Evolutionary conservation across 2,113 vertebrate genomes (phyloP), one percentile per base, ranked within the genome.

Genomic region (Oncorhynchus gorbuscha): DNA sequence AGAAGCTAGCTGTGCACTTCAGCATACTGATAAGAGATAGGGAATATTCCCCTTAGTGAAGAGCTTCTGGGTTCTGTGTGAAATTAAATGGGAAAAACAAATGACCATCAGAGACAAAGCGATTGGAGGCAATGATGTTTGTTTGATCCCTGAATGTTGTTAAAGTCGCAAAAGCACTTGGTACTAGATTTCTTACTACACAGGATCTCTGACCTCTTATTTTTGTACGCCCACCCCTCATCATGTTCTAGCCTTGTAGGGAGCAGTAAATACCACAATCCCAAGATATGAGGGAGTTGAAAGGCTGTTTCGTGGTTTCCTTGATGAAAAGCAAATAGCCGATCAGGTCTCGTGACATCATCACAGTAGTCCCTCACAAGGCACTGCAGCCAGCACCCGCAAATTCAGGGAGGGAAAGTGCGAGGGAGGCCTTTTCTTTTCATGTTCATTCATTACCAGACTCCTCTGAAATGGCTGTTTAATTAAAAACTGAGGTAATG

Each of bases 401-500:
- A 68, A 45, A 18, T 67, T 20, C 11, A 5, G 24, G 1, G 11
- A 28, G 4, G 9, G 1, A 14, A 75, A 58, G 67, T 26, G 66
- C 80, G 76, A 78, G 2, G 5, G 45, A 84, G 74, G 35, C 30
- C 74, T 71, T 20, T 6, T 16, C 59, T 67, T 73, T 79, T 76
- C 62, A 69, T 18, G 26, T 30, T 16, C 67, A 75, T 83, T 83
- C 45, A 62, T 89, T 87, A 90, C 88, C 85, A 85, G 80, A 59
- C 62, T 7, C 76, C 81, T 26, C 30, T 76, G 81, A 89, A 89
- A 86, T 80, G 86, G 84, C 81, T 79, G 74, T 90, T 90, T 90
- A 88, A 91, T 91, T 90, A 90, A 91, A 90, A 92, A 79, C 82
- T 81, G 80, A 80, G 80, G 84, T 88, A 74, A 92, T 90, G 85